Evolutionary conservation across 2,888 invertebrate species (phyloP), one percentile per base, ranked within the genome.

Genomic region (Chironomus tentans): DNA sequence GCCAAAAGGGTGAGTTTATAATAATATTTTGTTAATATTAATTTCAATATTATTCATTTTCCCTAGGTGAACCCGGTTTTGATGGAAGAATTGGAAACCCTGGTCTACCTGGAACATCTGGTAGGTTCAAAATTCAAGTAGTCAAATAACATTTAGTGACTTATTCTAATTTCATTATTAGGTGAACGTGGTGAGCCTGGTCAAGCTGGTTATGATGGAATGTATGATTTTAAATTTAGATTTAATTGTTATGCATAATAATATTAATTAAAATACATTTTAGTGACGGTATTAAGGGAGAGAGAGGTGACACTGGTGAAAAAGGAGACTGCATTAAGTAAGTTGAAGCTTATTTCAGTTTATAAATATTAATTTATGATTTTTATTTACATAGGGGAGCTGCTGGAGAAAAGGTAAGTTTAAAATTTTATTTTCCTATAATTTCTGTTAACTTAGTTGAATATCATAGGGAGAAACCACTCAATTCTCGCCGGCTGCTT

Each of bases 181-280:
- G 28, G 46, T 4, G 21, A 68, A 82, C 89, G 91, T 3, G 93
- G 95, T 70, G 83, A 87, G 56, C 89, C 91, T 80, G 96, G 96
- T 65, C 87, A 88, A 70, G 86, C 86, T 79, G 92, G 93, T 62
- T 82, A 83, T 0, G 88, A 87, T 79, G 95, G 95, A 76, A 82
- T 85, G 93, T 77, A 83, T 85, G 18, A n/a, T 28, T n/a, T n/a
- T n/a, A 28, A 24, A 24, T 5, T n/a, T n/a, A 28, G 1, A 28
- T 38, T 38, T 10, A 7, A 38, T 38, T 10, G 7, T 38, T 10
- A 2, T 38, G 91, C 90, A 83, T 89, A 89, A 77, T 87, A 84
- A 4, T n/a, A 6, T 5, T 28, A n/a, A 69, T n/a, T 38, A 77
- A 6, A 65, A 65, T 22, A 65, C 10, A 13, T 65, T 65, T 4